Evolutionary conservation across 2,113 vertebrate genomes (phyloP).

Genomic region (Crotalus horridus): DNA sequence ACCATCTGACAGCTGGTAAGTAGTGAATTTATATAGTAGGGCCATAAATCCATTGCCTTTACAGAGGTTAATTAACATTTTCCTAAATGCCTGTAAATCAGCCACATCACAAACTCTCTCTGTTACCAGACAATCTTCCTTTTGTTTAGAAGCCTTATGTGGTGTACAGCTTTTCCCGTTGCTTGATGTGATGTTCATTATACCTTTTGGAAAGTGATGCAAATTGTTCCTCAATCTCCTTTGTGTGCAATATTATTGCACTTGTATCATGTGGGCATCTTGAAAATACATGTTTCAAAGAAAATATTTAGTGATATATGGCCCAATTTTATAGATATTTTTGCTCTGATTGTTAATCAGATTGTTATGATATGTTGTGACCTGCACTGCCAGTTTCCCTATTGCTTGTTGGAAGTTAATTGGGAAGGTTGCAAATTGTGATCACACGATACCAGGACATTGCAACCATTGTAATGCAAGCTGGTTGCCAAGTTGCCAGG

Average conservation of each 20-base stretch:
- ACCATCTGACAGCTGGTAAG: constrained; percentile 13
- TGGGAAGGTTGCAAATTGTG: neutral
- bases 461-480: neutral
- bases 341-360: neutral
- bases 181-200: constrained; percentile 12
- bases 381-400: neutral
- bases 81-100: constrained; percentile 17
- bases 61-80: constrained; percentile 23
- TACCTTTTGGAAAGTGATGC: neutral
- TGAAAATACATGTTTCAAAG: neutral
- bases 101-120: neutral
- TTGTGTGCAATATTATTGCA: neutral
- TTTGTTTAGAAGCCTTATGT: neutral
- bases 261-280: neutral
- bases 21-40: constrained; percentile 5
- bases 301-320: neutral
- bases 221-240: neutral
- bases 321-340: neutral
- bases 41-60: constrained; percentile 18
- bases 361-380: neutral
- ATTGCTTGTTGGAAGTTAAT: neutral
- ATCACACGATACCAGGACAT: neutral
- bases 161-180: neutral
- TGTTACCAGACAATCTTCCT: neutral
- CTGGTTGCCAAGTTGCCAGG: neutral